These are phyloP conservation scores for Acanthurus leucopareius DNA, from an alignment of 2,797 vertebrate genomes.

Conservation along the genomic window DNA sequence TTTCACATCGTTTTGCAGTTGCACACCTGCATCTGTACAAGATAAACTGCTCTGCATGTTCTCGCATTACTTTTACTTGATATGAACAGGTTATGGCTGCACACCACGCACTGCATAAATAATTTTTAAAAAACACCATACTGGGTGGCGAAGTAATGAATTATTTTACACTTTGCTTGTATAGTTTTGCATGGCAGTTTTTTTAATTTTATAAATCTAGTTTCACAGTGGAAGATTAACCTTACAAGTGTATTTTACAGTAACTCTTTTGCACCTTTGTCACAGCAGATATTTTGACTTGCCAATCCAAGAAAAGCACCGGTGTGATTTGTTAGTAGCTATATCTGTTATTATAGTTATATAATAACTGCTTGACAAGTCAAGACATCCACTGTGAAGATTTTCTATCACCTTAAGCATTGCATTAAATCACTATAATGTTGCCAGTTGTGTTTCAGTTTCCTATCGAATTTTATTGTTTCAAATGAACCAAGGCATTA, in stretches of 20 bases:
- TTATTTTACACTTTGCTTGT: conserved; percentile 43
- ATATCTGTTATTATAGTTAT: background rate
- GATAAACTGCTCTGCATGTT: conserved; percentile 47
- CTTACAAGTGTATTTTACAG: background rate
- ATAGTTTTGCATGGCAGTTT: conserved; percentile 43
- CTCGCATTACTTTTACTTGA: background rate
- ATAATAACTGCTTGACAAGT: background rate
- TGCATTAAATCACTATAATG: background rate
- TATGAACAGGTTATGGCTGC: background rate
- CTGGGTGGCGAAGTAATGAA: background rate
- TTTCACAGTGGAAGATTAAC: background rate
- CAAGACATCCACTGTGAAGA: background rate
- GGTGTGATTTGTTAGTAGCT: background rate
- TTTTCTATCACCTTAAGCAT: background rate
- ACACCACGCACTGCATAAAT: background rate
- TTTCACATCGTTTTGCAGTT: background rate
- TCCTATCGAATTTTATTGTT: background rate
- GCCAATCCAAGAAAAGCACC: too few relatives aligned
- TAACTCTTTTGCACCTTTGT: background rate
- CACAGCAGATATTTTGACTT: background rate
- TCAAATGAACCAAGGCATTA: background rate
- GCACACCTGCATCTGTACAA: conserved; percentile 15
- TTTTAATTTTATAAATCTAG: background rate
- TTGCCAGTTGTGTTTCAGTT: background rate
- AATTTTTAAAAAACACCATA: background rate